Conservation (phyloP, 2,113 vertebrate species). For the Phrynosoma blainvillii region DNA sequence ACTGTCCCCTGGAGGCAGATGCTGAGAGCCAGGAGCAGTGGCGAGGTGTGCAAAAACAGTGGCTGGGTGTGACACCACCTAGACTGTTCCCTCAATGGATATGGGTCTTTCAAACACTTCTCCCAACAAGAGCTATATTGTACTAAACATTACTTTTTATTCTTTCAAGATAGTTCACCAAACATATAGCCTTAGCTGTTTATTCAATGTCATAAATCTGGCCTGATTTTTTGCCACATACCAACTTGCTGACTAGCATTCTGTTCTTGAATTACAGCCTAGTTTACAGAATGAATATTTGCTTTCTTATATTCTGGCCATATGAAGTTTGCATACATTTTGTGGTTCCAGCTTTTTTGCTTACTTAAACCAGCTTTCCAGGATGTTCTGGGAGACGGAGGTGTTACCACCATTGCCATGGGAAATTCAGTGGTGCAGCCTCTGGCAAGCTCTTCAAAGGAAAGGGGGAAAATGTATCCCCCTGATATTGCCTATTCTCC, state of each 20-base stretch:
- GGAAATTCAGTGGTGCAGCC: too few species aligned
- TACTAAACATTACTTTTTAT: background rate
- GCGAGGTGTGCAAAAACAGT: background rate
- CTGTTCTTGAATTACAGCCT: background rate
- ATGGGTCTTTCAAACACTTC: background rate
- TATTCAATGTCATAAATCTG: slow-evolving; percentile 31
- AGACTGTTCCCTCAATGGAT: too few species aligned
- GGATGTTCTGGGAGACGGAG: background rate
- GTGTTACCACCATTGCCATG: background rate
- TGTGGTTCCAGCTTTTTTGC: background rate
- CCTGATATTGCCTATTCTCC: background rate
- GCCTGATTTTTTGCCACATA: slow-evolving; percentile 21
- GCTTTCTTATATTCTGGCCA: background rate
- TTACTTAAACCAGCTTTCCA: background rate
- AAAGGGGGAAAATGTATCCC: too few species aligned
- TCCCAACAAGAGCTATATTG: background rate
- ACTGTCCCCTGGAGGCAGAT: too few species aligned
- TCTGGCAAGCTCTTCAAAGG: too few species aligned
- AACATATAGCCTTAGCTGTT: slow-evolving; percentile 14
- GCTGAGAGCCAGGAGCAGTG: background rate
- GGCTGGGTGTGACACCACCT: too few species aligned
- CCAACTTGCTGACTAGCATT: background rate
- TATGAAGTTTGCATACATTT: background rate
- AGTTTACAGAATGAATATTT: background rate
- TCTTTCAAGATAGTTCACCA: slow-evolving; percentile 22